These are phyloP conservation scores for Nasonia giraulti DNA, from an alignment of 1,140 invertebrate genomes.

Conservation along the genomic window DNA sequence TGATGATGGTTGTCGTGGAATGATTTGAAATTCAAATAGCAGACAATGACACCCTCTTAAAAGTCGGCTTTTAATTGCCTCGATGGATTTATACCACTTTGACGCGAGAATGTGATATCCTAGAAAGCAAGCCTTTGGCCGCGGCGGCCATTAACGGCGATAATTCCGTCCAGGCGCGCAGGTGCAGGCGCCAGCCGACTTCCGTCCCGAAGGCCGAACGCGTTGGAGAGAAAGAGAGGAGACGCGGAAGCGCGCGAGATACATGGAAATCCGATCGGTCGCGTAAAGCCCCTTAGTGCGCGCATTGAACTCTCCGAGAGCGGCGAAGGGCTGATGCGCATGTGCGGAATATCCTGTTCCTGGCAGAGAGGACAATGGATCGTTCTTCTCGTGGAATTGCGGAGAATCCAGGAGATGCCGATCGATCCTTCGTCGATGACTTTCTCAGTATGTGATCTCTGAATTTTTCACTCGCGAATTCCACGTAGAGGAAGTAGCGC, in stretches of 20 bases:
- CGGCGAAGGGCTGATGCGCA: no score
- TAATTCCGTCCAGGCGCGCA: not conserved
- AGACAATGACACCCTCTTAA: not conserved
- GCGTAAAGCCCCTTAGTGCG: not conserved
- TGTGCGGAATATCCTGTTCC: not conserved
- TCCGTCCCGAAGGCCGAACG: not conserved
- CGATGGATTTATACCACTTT: no score
- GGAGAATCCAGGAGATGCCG: not conserved
- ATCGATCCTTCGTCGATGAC: no score
- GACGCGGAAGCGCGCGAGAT: not conserved
- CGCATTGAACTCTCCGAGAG: not conserved
- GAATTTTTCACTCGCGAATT: no score
- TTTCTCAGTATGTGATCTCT: no score
- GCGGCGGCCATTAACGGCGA: not conserved
- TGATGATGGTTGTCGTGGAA: not conserved
- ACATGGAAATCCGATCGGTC: not conserved
- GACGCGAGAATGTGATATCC: no score
- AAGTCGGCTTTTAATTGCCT: no score
- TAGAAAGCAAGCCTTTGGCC: not conserved
- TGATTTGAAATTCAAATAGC: not conserved
- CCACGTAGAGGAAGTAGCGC: no score
- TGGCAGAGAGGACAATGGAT: not conserved
- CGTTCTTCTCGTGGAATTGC: not conserved
- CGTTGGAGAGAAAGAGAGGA: not conserved
- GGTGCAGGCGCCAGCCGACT: not conserved